Base-by-base conservation (phyloP, 2,888 invertebrate species). In the Microplitis deprimator region DNA sequence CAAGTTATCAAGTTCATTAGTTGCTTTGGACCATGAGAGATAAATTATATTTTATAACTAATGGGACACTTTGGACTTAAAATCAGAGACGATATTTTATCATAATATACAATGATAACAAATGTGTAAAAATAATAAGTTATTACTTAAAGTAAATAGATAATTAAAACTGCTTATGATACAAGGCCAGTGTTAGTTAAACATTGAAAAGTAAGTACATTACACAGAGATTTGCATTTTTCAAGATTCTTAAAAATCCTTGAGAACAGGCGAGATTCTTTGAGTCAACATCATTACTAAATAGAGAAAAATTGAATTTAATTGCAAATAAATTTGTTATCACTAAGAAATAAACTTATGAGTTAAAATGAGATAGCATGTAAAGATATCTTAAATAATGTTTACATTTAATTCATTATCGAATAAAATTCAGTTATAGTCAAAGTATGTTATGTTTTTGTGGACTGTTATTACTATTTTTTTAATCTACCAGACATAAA, bases 281-380 rank as follows among this genome's bases (percentile, higher is more conserved):
- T 39, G 17, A 29, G 29, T 13, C 17, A 50, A 61, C 38, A 61
- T 5, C 17, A 50, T 17, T 38, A 16, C 17, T 20, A 60, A 60
- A 3, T 39, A 17, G 5, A 68, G 40, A n/a, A 68, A 40, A 68
- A 41, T 39, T 13, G 6, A 61, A 20, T 59, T 10, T 38, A 76
- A 77, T 78, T 78, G 82, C 81, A 81, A 82, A 82, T 80, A 73
- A 67, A 67, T 69, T 29, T 81, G 83, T 87, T 88, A 88, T 88
- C 88, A 81, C 84, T 87, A 86, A 85, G 86, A 83, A 87, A 87
- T 88, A 86, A 88, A 86, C 86, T 87, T 88, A 88, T 88, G 87
- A 87, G 83, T 86, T 82, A 85, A 84, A 40, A 38, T 20, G 41
- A 16, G 17, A n/a, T 16, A 16, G 60, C 59, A 79, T 75, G 80